A percentile compares a stretch with the other conserved stretches of the same genome.
These are phyloP conservation scores for Callocephalon fimbriatum DNA, from an alignment of 2,113 vertebrate species.

Conservation along the genomic window DNA sequence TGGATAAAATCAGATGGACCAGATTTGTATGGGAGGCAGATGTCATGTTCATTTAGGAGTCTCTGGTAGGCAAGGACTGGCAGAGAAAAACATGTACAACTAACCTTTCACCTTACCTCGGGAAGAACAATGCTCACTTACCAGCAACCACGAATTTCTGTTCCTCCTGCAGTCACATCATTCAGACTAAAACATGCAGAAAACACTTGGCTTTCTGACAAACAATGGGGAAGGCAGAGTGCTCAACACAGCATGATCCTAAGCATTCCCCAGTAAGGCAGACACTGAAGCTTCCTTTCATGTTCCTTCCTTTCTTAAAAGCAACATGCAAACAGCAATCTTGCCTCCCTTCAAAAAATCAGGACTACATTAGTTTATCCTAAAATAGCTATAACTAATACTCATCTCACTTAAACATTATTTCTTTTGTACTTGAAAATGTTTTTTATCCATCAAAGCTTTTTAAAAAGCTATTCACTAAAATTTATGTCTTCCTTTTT, in stretches of 20 bases:
- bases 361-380: not conserved
- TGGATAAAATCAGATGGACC: not conserved
- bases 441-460: not conserved
- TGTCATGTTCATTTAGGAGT: not conserved
- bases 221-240: not conserved
- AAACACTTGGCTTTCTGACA: slow-evolving; percentile 7
- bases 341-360: not conserved
- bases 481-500: not conserved
- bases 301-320: slow-evolving; percentile 4
- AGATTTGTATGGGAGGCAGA: not conserved
- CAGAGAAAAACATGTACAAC: not conserved
- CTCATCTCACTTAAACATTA: not conserved
- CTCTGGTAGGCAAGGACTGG: not conserved
- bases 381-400: slow-evolving; percentile 9
- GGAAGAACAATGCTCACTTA: not conserved
- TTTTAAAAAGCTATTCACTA: slow-evolving; percentile 6
- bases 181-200: not conserved
- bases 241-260: not conserved
- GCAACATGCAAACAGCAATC: not conserved
- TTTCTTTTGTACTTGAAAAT: slow-evolving; percentile 32
- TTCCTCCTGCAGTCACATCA: not conserved
- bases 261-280: not conserved
- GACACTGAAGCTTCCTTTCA: not conserved
- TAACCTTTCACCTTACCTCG: not conserved
- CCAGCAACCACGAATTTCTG: not conserved